These are phyloP conservation scores for Linyphia triangularis DNA, from an alignment of 2,888 invertebrate genomes.

Conservation along the genomic window DNA sequence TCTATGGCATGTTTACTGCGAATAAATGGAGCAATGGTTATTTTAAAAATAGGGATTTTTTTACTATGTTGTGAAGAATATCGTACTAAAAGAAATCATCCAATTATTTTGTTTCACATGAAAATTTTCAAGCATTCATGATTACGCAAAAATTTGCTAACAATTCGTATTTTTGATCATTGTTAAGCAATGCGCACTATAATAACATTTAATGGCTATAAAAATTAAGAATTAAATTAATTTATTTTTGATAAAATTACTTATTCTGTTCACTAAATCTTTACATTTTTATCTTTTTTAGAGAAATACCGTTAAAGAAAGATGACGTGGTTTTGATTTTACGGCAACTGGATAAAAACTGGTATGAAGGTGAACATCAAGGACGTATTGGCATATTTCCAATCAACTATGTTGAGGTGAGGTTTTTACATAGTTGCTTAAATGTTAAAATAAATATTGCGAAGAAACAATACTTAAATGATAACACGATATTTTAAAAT, in stretches of 20 bases:
- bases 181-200: no score
- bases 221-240: no score
- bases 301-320: conserved; percentile 95
- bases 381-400: conserved; percentile 80
- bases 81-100: no score
- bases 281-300: conserved; percentile 16
- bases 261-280: not conserved
- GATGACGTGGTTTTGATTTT: conserved; percentile 92
- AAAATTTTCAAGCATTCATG: not conserved
- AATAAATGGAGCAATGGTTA: no score
- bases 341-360: conserved; percentile 79
- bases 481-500: no score
- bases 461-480: no score
- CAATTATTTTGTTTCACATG: not conserved
- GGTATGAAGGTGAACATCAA: conserved; percentile 80
- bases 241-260: not conserved
- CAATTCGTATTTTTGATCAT: not conserved
- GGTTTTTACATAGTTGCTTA: no score
- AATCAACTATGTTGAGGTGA: conserved; percentile 80
- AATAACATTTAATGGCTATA: no score
- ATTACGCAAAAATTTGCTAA: not conserved
- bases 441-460: no score
- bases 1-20: no score
- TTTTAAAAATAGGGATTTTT: no score
- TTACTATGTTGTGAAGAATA: no score